Evolutionary conservation across 2,888 invertebrate genomes (phyloP).

Genomic region (Baronia brevicornis): DNA sequence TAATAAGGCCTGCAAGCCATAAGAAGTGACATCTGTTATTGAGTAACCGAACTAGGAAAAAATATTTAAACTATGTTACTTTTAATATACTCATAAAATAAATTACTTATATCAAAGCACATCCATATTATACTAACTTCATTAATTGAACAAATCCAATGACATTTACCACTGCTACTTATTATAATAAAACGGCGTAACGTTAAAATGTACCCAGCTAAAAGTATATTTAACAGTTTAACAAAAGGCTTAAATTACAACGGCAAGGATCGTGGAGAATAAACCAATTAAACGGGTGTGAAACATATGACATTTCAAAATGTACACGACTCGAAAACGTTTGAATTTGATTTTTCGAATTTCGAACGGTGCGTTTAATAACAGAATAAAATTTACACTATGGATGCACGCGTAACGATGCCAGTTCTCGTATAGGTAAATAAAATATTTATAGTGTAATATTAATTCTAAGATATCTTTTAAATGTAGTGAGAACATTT

Average conservation of each 20-base stretch:
- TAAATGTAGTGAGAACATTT: slow-evolving; percentile 4
- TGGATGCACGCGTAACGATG: too few relatives aligned
- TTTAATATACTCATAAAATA: too few relatives aligned
- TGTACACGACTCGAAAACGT: slow-evolving; percentile 39
- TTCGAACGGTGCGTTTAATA: slow-evolving; percentile 26
- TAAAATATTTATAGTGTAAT: too few relatives aligned
- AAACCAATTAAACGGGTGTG: slow-evolving; percentile 41
- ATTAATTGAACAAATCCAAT: slow-evolving; percentile 67
- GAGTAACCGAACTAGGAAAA: too few relatives aligned
- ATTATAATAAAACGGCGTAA: slow-evolving; percentile 27
- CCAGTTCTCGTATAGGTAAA: too few relatives aligned
- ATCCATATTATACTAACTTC: slow-evolving; percentile 39
- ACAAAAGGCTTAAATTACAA: slow-evolving; percentile 16
- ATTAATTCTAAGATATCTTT: too few relatives aligned
- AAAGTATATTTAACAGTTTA: neutral
- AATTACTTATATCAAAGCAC: slow-evolving; percentile 19
- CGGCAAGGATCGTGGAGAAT: slow-evolving; percentile 15
- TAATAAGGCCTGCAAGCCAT: too few relatives aligned
- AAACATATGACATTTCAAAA: slow-evolving; percentile 63
- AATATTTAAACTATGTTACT: too few relatives aligned
- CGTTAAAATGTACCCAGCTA: slow-evolving; percentile 8
- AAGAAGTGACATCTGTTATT: too few relatives aligned
- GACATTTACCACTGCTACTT: slow-evolving; percentile 52
- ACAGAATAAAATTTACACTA: too few relatives aligned
- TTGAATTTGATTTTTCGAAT: slow-evolving; percentile 43